Evolutionary conservation across 1,140 invertebrate species (phyloP).

Genomic region (Cyclina sinensis): DNA sequence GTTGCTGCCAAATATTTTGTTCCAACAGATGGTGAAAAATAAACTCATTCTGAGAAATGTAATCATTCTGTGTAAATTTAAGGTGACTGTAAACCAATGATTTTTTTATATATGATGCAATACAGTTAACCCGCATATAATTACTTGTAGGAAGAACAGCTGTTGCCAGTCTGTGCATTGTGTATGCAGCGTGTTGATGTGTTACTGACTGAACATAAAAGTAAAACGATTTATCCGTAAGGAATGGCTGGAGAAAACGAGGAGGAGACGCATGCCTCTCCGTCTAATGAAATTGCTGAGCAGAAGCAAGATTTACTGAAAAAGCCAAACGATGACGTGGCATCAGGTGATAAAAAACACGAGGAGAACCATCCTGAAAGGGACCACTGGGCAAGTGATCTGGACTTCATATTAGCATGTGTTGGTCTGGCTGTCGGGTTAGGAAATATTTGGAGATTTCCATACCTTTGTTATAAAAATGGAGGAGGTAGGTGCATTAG

Average conservation of each 20-base stretch:
- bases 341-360: not conserved
- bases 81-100: too few species aligned
- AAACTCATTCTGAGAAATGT: too few species aligned
- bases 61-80: too few species aligned
- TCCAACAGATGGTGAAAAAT: too few species aligned
- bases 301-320: too few species aligned
- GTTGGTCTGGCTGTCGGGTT: not conserved
- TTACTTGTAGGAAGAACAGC: too few species aligned
- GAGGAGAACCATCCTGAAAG: not conserved
- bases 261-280: not conserved
- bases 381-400: not conserved
- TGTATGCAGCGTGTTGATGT: not conserved
- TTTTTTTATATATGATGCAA: too few species aligned
- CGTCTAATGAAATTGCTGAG: not conserved
- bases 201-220: not conserved
- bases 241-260: not conserved
- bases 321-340: not conserved
- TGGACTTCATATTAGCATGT: not conserved
- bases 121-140: too few species aligned
- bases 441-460: conserved; percentile 52
- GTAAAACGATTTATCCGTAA: not conserved
- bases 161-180: not conserved
- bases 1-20: too few species aligned
- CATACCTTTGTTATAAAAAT: conserved; percentile 86
- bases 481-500: conserved; percentile 92